Base-by-base conservation (phyloP, 1,140 invertebrate genomes). In the Dendrolimus punctatus region DNA sequence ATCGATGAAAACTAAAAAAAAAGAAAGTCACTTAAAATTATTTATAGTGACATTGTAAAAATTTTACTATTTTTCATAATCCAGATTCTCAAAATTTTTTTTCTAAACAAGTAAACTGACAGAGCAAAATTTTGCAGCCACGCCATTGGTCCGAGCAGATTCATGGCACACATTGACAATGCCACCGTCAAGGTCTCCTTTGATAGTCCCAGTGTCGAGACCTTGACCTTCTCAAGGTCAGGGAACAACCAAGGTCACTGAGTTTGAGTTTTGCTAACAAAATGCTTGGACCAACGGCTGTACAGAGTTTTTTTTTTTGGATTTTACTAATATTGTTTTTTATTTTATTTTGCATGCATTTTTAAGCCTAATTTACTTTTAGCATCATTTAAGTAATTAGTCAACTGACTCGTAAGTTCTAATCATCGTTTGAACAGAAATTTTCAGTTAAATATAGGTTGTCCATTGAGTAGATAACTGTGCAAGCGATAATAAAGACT, bases 101-200 rank as follows among this genome's bases (percentile, higher is more conserved):
- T 8, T 8, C 4, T 46, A 23, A 36, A 46, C 10, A 46, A 46
- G 10, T 37, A 8, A 36, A 46, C 9, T 9, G n/a, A 36, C 8
- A 10, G 23, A 2, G 8, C 10, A 4, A 5, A 46, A 46, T 38
- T 71, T 78, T 76, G 63, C 74, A 87, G 86, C 77, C 1, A 73
- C 79, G 71, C 85, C 83, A 52, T 85, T 88, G 83, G 85, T 86
- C 85, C 85, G 83, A 77, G 80, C 85, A 74, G 86, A 84, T 54
- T 88, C 86, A 62, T 88, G 86, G 86, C 77, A 86, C 60, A 88
- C 80, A 43, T 73, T 88, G 61, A 81, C 83, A 49, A 87, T 87
- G 85, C 85, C 86, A 57, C 80, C 79, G 4, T 77, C 82, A 65
- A 76, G 85, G 64, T 84, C 78, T 44, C 75, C 78, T 43, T 64